Base-by-base conservation (phyloP, 2,888 invertebrate genomes). In the Epirrita christyi region DNA sequence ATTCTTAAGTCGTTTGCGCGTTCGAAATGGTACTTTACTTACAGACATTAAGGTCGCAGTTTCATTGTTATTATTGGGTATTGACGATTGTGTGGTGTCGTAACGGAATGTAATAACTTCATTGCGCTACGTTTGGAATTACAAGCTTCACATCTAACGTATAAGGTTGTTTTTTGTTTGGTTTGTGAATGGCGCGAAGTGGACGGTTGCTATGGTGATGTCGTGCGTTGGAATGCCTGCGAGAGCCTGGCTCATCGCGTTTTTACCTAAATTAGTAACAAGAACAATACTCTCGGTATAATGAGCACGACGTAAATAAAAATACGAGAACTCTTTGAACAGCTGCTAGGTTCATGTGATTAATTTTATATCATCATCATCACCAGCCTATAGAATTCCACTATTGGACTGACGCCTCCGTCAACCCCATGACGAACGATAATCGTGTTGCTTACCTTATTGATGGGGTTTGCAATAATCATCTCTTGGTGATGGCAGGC, bases 131-230 rank as follows among this genome's bases (percentile, higher is more conserved):
- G 70, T 75, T 80, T 67, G 70, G 76, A 80, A 85, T 86, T 83
- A 78, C 80, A 73, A 75, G 74, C 81, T 80, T 85, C 76, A 59
- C 21, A 46, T 0, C 1, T 75, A 76, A 72, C 65, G 75, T 75
- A 82, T 87, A 89, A 80, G 85, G 88, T 82, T 75, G 85, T 81
- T 80, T 82, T 83, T 90, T 79, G 85, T 75, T 72, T 75, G 83
- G 61, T 64, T 67, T 56, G 70, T 67, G 68, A 50, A 61, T 70
- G 72, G 74, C 78, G 70, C 77, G 78, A 76, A 78, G 80, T 75
- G 71, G 82, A 68, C 79, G 84, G 93, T 94, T 88, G 85, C 93
- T 89, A 94, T 94, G 92, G 93, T 86, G 90, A 94, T 93, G 75
- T 76, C 80, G 76, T 73, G 82, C 84, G 83, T 81, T 85, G 87